Base-by-base conservation (phyloP, 64 coral and sea anemone species). In the Dendronephthya gigantea region DNA sequence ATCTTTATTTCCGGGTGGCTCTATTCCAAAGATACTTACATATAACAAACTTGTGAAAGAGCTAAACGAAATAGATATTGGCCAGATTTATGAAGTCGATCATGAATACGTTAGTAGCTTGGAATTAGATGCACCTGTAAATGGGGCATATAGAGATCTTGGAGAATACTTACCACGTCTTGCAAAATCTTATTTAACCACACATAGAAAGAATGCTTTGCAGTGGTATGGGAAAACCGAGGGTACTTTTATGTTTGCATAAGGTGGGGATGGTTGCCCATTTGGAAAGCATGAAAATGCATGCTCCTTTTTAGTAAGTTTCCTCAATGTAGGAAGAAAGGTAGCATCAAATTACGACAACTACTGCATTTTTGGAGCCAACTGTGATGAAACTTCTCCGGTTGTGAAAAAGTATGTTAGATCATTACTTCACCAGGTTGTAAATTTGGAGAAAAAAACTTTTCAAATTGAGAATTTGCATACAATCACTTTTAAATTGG, bases 271-370 rank as follows among this genome's bases (percentile, higher is more conserved):
- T 70, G 82, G 92, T 59, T 89, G 84, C 50, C 92, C 84, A 84
- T 93, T 93, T 88, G 92, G 89, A 28, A 90, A 94, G 56, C 72
- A 90, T 84, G 86, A 94, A 38, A 88, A 82, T 38, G 83, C 83
- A 27, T 88, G 89, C 68, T 90, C 92, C 32, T 94, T 90, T 33
- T 88, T 94, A 86, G 88, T 90, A 9, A 94, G 89, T 86, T 91
- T 94, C 50, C 39, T 88, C 19, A 94, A 94, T 68, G 48, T 68
- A 47, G 92, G 92, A 84, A 94, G 66, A 89, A 94, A 84, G 30
- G 90, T 94, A 14, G 74, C 89, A 88, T 88, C 83, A 49, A 88
- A 86, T 56, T 52, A 89, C 52, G 86, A 91, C 48, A 94, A 94
- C 55, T 91, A 86, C 50, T 48, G 88, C 39, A 86, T 94, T 35